phyloP scores from a whole-genome alignment of 2,113 vertebrate genomes.

The Onychorhynchus coronatus region DNA sequence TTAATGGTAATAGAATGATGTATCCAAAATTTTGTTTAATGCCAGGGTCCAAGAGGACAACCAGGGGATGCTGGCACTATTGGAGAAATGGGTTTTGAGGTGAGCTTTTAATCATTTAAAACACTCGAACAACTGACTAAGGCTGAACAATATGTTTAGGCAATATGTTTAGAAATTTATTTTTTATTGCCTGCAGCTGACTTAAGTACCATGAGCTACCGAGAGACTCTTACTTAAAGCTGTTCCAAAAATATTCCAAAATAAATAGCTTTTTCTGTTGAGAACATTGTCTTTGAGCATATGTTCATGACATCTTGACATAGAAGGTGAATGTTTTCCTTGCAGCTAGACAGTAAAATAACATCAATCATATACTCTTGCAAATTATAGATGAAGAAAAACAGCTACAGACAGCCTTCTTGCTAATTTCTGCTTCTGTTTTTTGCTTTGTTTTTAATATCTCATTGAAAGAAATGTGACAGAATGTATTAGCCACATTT shows the following conservation, averaged over 20 bases:
- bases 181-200: neutral
- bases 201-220: neutral
- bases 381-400: neutral
- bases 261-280: neutral
- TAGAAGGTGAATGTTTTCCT: neutral
- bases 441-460: constrained; percentile 4
- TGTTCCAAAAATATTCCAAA: neutral
- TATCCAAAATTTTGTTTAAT: constrained; percentile 59
- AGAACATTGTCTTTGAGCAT: neutral
- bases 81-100: constrained; percentile 90
- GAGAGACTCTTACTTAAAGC: neutral
- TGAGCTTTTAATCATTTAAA: constrained; percentile 51
- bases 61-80: constrained; percentile 83
- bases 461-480: neutral
- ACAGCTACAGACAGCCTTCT: neutral
- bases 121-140: neutral
- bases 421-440: neutral
- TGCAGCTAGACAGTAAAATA: neutral
- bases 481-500: neutral
- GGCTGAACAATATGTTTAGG: neutral
- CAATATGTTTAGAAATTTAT: neutral
- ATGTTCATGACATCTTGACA: neutral
- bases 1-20: neutral
- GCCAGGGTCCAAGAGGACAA: constrained; percentile 86
- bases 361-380: neutral